Conservation (phyloP, 2,888 invertebrate species). For the Nemapogon koenigi region DNA sequence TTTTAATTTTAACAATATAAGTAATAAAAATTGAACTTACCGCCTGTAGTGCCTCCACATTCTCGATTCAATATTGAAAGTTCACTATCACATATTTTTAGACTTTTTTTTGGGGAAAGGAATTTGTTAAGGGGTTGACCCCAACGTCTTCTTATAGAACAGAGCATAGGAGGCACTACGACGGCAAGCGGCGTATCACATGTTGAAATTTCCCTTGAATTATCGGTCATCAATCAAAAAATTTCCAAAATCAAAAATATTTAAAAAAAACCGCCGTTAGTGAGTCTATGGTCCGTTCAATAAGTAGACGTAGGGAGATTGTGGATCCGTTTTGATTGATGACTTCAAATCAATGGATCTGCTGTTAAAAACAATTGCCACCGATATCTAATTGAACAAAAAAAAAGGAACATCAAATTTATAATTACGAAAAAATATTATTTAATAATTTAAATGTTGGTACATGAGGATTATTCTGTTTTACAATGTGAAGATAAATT, state of each 20-base stretch:
- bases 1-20: slow-evolving; percentile 8
- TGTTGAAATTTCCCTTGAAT: slow-evolving; percentile 41
- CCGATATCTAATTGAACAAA: no score
- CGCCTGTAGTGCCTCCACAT: slow-evolving; percentile 50
- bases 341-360: slow-evolving; percentile 64
- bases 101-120: no score
- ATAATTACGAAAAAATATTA: no score
- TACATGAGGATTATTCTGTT: no score
- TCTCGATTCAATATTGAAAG: no score
- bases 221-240: slow-evolving; percentile 60
- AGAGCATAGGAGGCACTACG: slow-evolving; percentile 62
- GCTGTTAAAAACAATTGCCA: no score
- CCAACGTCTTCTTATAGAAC: slow-evolving; percentile 53
- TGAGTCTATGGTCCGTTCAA: slow-evolving; percentile 53
- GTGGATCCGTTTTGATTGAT: slow-evolving; percentile 55
- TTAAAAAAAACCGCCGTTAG: slow-evolving; percentile 20
- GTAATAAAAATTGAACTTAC: slow-evolving; percentile 35
- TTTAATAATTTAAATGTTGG: no score
- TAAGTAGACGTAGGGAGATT: slow-evolving; percentile 48
- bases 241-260: slow-evolving; percentile 10
- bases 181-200: slow-evolving; percentile 34
- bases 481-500: no score
- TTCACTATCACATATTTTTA: no score
- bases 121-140: slow-evolving; percentile 25
- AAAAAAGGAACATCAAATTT: slow-evolving; percentile 20